Conservation (phyloP, 2,113 vertebrate genomes). For the Aphelocoma coerulescens region DNA sequence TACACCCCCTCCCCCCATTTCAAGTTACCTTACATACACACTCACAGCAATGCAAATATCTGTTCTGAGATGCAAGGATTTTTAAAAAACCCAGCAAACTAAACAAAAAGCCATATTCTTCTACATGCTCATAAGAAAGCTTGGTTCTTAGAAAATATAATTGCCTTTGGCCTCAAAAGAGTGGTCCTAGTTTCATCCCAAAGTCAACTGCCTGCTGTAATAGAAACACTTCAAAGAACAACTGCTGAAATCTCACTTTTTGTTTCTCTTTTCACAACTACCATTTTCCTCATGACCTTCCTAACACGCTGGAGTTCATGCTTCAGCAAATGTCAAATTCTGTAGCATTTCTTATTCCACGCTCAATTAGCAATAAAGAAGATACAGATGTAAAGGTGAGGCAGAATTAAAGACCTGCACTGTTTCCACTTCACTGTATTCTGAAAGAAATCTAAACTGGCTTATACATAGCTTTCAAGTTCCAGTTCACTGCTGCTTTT, state of each 20-base stretch:
- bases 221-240: neutral
- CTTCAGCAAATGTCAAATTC: slow-evolving; percentile 18
- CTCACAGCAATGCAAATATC: neutral
- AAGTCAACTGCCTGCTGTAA: neutral
- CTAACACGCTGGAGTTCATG: neutral
- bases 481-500: neutral
- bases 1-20: fast-evolving
- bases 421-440: neutral
- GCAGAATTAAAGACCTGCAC: neutral
- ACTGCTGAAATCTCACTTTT: neutral
- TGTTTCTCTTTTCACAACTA: neutral
- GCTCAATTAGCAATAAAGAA: neutral
- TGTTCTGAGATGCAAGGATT: neutral
- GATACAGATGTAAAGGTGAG: neutral
- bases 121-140: neutral
- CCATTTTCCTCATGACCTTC: neutral
- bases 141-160: neutral
- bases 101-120: neutral
- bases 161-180: neutral
- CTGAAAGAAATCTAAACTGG: neutral
- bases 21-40: neutral
- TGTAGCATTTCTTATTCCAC: neutral
- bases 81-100: neutral
- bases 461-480: neutral
- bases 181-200: neutral